Evolutionary conservation across 2,797 vertebrate species (phyloP).

Genomic region (Mormyrus proboscirostris): DNA sequence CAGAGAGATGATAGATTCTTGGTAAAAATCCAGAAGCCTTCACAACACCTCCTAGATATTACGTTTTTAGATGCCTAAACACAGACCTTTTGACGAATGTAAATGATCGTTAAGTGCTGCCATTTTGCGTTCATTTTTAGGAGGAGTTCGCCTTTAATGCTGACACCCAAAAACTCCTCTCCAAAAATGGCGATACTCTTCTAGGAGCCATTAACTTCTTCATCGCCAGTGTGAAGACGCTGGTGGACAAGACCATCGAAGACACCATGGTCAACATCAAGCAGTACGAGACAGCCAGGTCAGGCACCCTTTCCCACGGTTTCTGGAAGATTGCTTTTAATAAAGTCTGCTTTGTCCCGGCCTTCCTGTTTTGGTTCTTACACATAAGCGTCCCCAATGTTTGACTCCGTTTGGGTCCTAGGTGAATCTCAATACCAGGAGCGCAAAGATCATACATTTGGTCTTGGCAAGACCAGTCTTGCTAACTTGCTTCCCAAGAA

Average conservation of each 20-base stretch:
- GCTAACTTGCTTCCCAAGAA: neutral
- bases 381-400: neutral
- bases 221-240: constrained; percentile 86
- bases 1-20: neutral
- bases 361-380: neutral
- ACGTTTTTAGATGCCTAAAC: neutral
- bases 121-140: constrained; percentile 56
- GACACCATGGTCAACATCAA: constrained; percentile 95
- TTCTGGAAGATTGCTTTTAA: neutral
- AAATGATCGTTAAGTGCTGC: neutral
- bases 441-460: neutral
- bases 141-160: constrained; percentile 99
- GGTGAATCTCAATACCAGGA: neutral
- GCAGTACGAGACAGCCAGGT: constrained; percentile 94
- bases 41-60: neutral
- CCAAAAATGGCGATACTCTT: constrained; percentile 95
- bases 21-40: neutral
- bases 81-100: neutral
- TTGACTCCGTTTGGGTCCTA: neutral
- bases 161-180: constrained; percentile 92
- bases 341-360: neutral
- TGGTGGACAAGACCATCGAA: constrained; percentile 97
- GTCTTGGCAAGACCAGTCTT: neutral
- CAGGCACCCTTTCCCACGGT: neutral
- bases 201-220: constrained; percentile 94